Percentiles rank a stretch among this genome's conserved stretches.
phyloP scores from a whole-genome alignment of 2,888 invertebrate species.

The Ceratothoa steindachneri region DNA sequence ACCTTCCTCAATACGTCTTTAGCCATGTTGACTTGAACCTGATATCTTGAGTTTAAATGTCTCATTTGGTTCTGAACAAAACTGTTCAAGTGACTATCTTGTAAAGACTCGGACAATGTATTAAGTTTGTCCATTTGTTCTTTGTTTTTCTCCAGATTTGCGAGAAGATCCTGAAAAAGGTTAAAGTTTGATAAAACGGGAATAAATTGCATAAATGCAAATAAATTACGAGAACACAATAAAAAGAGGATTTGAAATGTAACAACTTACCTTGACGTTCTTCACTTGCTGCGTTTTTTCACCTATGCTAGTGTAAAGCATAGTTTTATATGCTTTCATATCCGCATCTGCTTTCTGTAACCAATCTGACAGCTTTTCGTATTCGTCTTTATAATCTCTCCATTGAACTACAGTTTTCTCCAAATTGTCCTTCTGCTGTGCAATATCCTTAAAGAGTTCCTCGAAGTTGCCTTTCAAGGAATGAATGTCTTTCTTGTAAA shows the following conservation, averaged over 20 bases:
- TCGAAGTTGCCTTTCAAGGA: slow-evolving; percentile 80
- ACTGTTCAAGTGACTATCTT: slow-evolving; percentile 49
- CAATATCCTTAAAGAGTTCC: slow-evolving; percentile 74
- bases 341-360: slow-evolving; percentile 85
- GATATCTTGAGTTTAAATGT: slow-evolving; percentile 49
- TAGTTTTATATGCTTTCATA: slow-evolving; percentile 82
- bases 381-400: slow-evolving; percentile 88
- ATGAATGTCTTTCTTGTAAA: slow-evolving; percentile 78
- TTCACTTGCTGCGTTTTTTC: slow-evolving; percentile 79
- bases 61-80: slow-evolving; percentile 50
- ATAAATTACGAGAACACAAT: no score
- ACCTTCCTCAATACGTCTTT: slow-evolving; percentile 87
- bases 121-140: slow-evolving; percentile 78
- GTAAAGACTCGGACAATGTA: slow-evolving; percentile 41
- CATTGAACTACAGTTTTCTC: slow-evolving; percentile 77
- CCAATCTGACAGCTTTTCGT: slow-evolving; percentile 86
- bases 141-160: slow-evolving; percentile 71
- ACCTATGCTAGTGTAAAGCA: slow-evolving; percentile 69
- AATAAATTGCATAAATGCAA: background rate
- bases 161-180: slow-evolving; percentile 63
- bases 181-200: no score
- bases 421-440: slow-evolving; percentile 75
- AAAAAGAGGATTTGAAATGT: no score
- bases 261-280: slow-evolving; percentile 50
- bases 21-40: slow-evolving; percentile 76